Evolutionary conservation across 2,888 invertebrate species (phyloP), one percentile per base, ranked within the genome.

Genomic region (Andrena marginata): DNA sequence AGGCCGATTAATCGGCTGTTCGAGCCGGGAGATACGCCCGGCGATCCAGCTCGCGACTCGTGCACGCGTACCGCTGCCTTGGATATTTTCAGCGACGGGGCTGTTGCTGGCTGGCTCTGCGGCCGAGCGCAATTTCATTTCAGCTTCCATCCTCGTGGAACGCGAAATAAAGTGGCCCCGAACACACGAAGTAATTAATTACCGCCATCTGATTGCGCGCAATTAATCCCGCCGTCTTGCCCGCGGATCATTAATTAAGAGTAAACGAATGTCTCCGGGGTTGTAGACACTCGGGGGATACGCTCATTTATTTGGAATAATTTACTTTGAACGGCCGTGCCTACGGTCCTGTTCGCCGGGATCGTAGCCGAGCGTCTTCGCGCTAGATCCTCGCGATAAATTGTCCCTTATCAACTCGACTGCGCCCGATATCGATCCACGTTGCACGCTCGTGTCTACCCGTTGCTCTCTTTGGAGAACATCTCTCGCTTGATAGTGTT

Each of bases 241-340:
- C 67, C 75, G 77, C 81, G 87, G 78, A 89, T 89, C 89, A 87
- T 89, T 89, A 89, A 89, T 89, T 89, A 89, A 86, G 80, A 84
- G 85, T 82, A 87, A 87, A 89, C 86, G 84, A 89, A 87, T 87
- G 89, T 89, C 87, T 83, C 81, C 83, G 81, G 13, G 79, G 77
- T 86, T 86, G 89, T 86, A 86, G 85, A 85, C 80, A 83, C 85
- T 74, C 77, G 81, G 48, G 48, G 77, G 80, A 83, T 76, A 81
- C 82, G 87, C 82, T 88, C 87, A 84, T 88, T 88, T 88, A 88
- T 88, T 87, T 85, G 85, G 88, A 88, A 88, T 88, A 88, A 87
- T 87, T 88, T 88, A 88, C 80, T 81, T 81, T 78, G 77, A 84
- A 88, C 81, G 77, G 42, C 54, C 68, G 42, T 64, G 76, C 42